A percentile compares a stretch with the other conserved stretches of the same genome.
phyloP scores from a whole-genome alignment of 2,113 vertebrate genomes.

The Corydoras maculifer region DNA sequence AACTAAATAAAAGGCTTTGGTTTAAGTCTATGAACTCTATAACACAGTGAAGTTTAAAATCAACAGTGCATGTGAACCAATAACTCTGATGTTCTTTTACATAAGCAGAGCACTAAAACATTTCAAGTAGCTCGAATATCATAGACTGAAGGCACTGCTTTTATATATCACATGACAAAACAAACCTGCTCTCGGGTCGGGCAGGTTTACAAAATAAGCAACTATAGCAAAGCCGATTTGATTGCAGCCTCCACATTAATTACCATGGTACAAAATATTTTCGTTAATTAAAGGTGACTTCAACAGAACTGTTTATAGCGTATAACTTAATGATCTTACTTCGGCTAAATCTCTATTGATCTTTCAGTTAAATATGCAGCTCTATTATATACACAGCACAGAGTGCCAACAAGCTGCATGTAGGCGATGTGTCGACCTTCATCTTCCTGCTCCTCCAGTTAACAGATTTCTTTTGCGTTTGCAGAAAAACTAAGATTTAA shows the following conservation, averaged over 20 bases:
- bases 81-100: no score
- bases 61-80: no score
- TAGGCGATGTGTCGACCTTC: background rate
- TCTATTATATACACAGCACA: conserved; percentile 60
- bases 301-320: conserved; percentile 61
- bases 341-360: conserved; percentile 65
- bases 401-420: background rate
- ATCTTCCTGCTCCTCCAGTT: background rate
- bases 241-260: conserved; percentile 47
- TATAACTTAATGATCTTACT: conserved; percentile 58
- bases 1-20: no score
- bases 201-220: conserved; percentile 4
- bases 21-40: no score
- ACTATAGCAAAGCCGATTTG: background rate
- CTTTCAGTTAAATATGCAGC: conserved; percentile 64
- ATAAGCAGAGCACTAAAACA: no score
- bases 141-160: no score
- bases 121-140: no score
- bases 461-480: no score
- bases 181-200: background rate
- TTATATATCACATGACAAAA: background rate
- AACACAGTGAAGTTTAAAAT: no score
- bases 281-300: conserved; percentile 58
- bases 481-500: no score
- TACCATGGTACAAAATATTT: conserved; percentile 48